These are phyloP conservation scores for Thecophora atra DNA, from an alignment of 2,888 invertebrate genomes.

Conservation along the genomic window DNA sequence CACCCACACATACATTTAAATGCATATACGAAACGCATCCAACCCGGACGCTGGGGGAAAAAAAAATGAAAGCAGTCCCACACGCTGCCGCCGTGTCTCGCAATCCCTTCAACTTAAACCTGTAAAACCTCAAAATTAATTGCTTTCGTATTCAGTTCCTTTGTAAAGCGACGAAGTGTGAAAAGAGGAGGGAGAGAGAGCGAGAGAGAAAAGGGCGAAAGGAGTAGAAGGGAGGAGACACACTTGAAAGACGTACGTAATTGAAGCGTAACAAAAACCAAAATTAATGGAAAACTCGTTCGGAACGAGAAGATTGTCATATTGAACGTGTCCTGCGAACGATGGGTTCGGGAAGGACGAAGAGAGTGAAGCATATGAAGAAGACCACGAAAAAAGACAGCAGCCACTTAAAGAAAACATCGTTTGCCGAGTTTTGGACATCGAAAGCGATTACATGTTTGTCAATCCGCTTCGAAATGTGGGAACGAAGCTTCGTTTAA, in stretches of 20 bases:
- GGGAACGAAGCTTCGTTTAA: too few relatives aligned
- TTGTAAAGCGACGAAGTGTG: conserved; percentile 12
- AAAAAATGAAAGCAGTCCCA: neutral
- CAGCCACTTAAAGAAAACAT: neutral
- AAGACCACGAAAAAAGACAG: too few relatives aligned
- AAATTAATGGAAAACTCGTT: conserved; percentile 21
- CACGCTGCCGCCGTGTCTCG: too few relatives aligned
- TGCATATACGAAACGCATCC: neutral
- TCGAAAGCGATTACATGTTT: conserved; percentile 21
- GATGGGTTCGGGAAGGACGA: too few relatives aligned
- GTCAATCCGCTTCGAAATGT: too few relatives aligned
- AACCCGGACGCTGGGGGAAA: neutral
- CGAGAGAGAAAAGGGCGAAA: neutral
- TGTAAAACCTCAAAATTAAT: conserved; percentile 26
- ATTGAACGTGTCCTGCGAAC: too few relatives aligned
- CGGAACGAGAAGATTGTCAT: too few relatives aligned
- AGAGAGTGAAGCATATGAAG: too few relatives aligned
- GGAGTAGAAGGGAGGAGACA: neutral
- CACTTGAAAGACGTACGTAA: conserved; percentile 11
- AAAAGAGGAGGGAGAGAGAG: neutral
- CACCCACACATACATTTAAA: neutral
- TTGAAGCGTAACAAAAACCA: conserved; percentile 24
- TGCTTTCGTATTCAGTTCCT: conserved; percentile 21
- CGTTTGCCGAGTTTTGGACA: conserved; percentile 16
- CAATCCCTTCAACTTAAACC: neutral